phyloP scores from a whole-genome alignment of 2,797 vertebrate species.

The Cyprinodon diabolis region DNA sequence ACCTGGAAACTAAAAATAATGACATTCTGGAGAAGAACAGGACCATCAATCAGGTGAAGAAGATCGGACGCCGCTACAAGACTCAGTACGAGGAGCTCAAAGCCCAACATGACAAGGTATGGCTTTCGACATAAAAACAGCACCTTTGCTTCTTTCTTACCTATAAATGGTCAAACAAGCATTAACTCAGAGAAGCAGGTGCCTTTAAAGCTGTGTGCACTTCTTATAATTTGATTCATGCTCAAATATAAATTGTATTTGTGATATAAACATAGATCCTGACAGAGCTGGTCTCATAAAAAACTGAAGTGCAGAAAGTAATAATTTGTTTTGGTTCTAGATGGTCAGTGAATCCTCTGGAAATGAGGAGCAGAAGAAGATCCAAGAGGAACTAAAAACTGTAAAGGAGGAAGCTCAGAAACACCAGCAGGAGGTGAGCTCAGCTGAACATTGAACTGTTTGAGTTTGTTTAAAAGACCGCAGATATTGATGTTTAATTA shows the following conservation, averaged over 20 bases:
- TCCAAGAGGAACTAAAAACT: conserved; percentile 64
- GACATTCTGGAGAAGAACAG: conserved; percentile 94
- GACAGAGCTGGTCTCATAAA: background rate
- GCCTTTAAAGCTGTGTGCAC: background rate
- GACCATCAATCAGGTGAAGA: conserved; percentile 98
- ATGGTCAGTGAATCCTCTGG: conserved; percentile 79
- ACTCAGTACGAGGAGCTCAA: conserved; percentile 98
- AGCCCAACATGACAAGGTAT: conserved; percentile 91
- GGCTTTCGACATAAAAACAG: background rate
- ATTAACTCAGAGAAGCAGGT: background rate
- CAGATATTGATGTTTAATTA: too few relatives aligned
- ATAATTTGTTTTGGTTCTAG: conserved; percentile 49
- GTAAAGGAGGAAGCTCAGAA: conserved; percentile 71
- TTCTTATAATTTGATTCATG: too few relatives aligned
- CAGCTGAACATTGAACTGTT: background rate
- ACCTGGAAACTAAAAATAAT: conserved; percentile 84
- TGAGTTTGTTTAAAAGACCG: background rate
- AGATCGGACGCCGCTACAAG: conserved; percentile 97
- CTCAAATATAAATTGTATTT: too few relatives aligned
- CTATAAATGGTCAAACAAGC: too few relatives aligned
- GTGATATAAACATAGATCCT: background rate
- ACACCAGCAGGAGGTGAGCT: conserved; percentile 85
- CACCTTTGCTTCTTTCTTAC: too few relatives aligned
- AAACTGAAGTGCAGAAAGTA: background rate
- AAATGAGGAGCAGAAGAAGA: conserved; percentile 86